phyloP scores from a whole-genome alignment of 2,797 vertebrate genomes.

The Poecilia velifera region DNA sequence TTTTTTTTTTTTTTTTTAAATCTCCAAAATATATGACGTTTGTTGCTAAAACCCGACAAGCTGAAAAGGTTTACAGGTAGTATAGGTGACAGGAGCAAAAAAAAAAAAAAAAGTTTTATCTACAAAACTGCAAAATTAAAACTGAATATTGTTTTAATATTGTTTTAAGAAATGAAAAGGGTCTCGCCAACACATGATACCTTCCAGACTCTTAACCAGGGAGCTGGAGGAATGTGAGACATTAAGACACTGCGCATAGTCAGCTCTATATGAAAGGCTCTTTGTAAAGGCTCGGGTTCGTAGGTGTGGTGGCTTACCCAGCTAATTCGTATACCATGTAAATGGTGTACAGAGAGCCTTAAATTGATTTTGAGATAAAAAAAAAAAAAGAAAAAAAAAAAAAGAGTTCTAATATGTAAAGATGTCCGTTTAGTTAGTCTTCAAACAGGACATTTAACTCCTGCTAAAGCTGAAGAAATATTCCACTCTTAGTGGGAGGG shows the following conservation, averaged over 20 bases:
- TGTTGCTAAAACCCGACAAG: neutral
- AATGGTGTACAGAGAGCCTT: conserved; percentile 44
- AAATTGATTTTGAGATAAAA: conserved; percentile 18
- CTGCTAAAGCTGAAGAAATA: neutral
- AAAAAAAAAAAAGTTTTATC: neutral
- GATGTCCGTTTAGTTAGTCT: neutral
- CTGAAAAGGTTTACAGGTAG: neutral
- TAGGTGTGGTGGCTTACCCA: conserved; percentile 46
- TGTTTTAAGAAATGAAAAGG: neutral
- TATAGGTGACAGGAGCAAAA: neutral
- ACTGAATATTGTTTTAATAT: neutral
- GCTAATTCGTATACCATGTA: conserved; percentile 57
- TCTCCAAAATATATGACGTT: neutral
- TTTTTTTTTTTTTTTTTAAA: neutral
- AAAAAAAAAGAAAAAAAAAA: conserved; percentile 18
- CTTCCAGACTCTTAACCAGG: neutral
- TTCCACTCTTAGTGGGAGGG: neutral
- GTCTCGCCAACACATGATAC: neutral
- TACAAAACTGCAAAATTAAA: neutral
- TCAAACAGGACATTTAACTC: neutral
- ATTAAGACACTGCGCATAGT: conserved; percentile 38
- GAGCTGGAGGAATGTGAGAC: conserved; percentile 30
- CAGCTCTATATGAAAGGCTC: conserved; percentile 54
- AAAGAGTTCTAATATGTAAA: neutral
- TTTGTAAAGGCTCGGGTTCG: conserved; percentile 53